These are phyloP conservation scores for Epirrita christyi DNA, from an alignment of 2,888 invertebrate species.

Conservation along the genomic window DNA sequence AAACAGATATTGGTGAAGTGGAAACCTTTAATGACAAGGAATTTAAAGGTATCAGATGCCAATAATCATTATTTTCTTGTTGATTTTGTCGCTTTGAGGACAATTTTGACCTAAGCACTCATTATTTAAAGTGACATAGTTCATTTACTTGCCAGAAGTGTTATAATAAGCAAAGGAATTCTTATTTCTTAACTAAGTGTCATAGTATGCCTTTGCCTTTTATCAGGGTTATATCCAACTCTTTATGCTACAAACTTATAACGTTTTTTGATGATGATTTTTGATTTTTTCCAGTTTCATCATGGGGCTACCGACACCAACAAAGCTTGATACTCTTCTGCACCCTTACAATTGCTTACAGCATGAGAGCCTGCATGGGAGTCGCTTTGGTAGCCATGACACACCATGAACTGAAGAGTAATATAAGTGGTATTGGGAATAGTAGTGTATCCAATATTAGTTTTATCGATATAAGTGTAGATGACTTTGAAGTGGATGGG, in stretches of 20 bases:
- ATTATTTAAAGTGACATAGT: too few relatives aligned
- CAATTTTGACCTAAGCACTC: too few relatives aligned
- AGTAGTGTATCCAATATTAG: not conserved
- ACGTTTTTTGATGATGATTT: too few relatives aligned
- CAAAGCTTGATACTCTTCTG: conserved; percentile 85
- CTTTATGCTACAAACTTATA: too few relatives aligned
- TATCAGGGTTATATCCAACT: too few relatives aligned
- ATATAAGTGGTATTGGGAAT: not conserved
- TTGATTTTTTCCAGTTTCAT: conserved; percentile 45
- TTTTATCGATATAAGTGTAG: conserved; percentile 14
- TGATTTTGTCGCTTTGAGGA: not conserved
- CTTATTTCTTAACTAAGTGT: too few relatives aligned
- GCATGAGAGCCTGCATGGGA: conserved; percentile 86
- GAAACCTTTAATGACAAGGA: conserved; percentile 23
- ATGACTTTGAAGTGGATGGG: conserved; percentile 42
- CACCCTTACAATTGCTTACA: conserved; percentile 85
- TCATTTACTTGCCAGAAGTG: too few relatives aligned
- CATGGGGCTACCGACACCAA: conserved; percentile 80
- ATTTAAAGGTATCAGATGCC: conserved; percentile 27
- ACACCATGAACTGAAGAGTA: conserved; percentile 27
- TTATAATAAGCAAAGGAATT: too few relatives aligned
- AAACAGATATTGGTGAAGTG: conserved; percentile 13
- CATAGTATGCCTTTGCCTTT: too few relatives aligned
- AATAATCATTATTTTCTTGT: not conserved
- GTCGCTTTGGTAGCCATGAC: conserved; percentile 88